Base-by-base conservation (phyloP, 2,888 invertebrate species). In the Lycaena phlaeas region DNA sequence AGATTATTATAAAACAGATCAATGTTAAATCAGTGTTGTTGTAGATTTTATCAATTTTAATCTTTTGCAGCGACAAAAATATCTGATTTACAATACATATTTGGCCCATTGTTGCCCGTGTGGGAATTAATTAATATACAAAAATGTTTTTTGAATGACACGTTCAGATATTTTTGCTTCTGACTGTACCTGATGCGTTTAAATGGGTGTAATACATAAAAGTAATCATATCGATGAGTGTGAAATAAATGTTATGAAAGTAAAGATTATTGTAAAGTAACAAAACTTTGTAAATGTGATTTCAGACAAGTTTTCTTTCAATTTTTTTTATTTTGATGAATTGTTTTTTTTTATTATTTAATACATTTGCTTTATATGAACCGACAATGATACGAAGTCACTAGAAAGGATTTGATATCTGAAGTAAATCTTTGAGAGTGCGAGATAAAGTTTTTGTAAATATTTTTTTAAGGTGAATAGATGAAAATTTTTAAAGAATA, bases 401-500 rank as follows among this genome's bases (percentile, higher is more conserved):
- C 3, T 7, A n/a, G n/a, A n/a, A 12, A 31, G 31, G 18, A 34
- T 11, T n/a, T 6, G 17, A 18, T 22, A 38, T 40, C 40, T 9
- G 34, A 15, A 29, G 29, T 29, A 9, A 25, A 30, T 30, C n/a
- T 15, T 30, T 15, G 30, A 10, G 15, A 17, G 12, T 22, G 12
- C 34, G 34, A 34, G 34, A 34, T 18, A 17, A 22, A 53, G 50
- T 46, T 52, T 64, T 65, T 76, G 76, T 76, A 75, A 70, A 75
- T 75, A 74, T 72, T 73, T 73, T 70, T 69, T 65, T 60, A 64
- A 51, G 41, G 34, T 34, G 22, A 34, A 48, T 60, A 55, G 54
- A 49, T 42, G 49, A 49, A 63, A 57, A 59, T 61, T 68, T 67
- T 61, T 57, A 59, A 58, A 55, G 11, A 12, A 11, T 17, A 55